A percentile compares a stretch with the other conserved stretches of the same genome.
Conservation (phyloP, 53 echinoderm and acorn worm genomes). For the Echinometra lucunter region DNA sequence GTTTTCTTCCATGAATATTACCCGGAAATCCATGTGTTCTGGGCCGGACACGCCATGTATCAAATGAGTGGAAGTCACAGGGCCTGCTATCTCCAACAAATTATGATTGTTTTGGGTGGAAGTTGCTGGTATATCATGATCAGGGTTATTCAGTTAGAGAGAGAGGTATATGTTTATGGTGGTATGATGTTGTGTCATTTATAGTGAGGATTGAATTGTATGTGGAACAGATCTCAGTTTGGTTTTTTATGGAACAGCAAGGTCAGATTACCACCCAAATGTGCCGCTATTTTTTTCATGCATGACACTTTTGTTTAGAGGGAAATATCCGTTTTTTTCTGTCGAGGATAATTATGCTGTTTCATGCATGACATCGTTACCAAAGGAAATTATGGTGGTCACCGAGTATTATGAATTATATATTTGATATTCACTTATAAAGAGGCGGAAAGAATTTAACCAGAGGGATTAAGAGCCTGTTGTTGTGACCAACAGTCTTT, state of each 20-base stretch:
- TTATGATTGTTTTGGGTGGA: constrained; percentile 13
- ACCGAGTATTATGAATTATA: not conserved
- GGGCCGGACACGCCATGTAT: constrained; percentile 11
- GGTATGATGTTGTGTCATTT: not conserved
- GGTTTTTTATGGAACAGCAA: not conserved
- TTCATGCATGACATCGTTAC: not conserved
- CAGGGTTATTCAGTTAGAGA: not conserved
- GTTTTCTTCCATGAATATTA: not conserved
- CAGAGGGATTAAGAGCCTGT: not conserved
- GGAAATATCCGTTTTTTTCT: too few relatives aligned
- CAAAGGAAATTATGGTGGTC: not conserved
- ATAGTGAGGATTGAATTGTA: not conserved
- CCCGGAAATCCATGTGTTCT: constrained; percentile 13
- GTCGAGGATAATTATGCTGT: not conserved
- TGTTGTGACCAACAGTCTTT: not conserved
- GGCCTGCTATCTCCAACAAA: not conserved
- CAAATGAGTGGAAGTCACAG: constrained; percentile 16
- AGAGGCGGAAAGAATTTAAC: not conserved
- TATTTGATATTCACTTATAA: not conserved
- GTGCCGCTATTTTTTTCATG: not conserved
- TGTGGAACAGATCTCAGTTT: not conserved
- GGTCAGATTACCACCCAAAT: not conserved
- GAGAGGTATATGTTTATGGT: not conserved
- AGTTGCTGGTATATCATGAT: constrained; percentile 49
- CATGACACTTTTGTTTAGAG: too few relatives aligned